phyloP scores from a whole-genome alignment of 2,888 invertebrate genomes.

The Arenicola marina region DNA sequence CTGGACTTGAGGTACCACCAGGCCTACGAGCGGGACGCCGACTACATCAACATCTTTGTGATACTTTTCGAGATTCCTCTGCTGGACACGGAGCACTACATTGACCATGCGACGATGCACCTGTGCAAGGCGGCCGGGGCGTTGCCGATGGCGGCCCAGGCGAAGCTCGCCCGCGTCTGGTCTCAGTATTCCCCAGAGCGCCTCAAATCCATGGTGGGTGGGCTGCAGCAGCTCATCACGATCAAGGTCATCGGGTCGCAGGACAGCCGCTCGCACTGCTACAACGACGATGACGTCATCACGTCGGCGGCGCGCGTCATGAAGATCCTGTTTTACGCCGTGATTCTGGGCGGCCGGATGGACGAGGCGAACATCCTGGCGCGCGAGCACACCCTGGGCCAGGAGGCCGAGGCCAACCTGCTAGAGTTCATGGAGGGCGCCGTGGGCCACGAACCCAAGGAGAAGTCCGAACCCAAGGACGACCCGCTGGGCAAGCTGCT shows the following conservation, averaged over 20 bases:
- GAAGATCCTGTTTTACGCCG: conserved; percentile 77
- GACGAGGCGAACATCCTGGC: conserved; percentile 49
- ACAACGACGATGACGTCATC: conserved; percentile 84
- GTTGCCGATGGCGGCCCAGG: conserved; percentile 77
- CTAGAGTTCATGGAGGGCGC: conserved; percentile 50
- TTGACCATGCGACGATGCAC: conserved; percentile 81
- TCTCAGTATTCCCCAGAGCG: conserved; percentile 62
- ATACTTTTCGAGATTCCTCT: conserved; percentile 80
- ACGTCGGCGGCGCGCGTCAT: conserved; percentile 85
- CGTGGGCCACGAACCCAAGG: conserved; percentile 55
- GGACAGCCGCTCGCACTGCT: conserved; percentile 65
- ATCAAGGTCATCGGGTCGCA: conserved; percentile 79
- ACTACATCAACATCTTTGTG: conserved; percentile 69
- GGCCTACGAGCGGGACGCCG: conserved; percentile 60
- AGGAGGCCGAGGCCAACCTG: conserved; percentile 39
- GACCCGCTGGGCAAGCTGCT: conserved; percentile 71
- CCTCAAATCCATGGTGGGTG: conserved; percentile 43
- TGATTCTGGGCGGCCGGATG: conserved; percentile 75
- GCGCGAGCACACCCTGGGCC: conserved; percentile 44
- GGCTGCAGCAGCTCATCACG: conserved; percentile 84
- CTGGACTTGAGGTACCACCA: conserved; percentile 71
- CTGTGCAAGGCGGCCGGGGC: conserved; percentile 73
- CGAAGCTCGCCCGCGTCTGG: conserved; percentile 80
- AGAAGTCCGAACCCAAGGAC: conserved; percentile 43
- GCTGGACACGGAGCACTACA: conserved; percentile 69